phyloP scores from a whole-genome alignment of 2,797 vertebrate genomes.

The Artibeus lituratus region DNA sequence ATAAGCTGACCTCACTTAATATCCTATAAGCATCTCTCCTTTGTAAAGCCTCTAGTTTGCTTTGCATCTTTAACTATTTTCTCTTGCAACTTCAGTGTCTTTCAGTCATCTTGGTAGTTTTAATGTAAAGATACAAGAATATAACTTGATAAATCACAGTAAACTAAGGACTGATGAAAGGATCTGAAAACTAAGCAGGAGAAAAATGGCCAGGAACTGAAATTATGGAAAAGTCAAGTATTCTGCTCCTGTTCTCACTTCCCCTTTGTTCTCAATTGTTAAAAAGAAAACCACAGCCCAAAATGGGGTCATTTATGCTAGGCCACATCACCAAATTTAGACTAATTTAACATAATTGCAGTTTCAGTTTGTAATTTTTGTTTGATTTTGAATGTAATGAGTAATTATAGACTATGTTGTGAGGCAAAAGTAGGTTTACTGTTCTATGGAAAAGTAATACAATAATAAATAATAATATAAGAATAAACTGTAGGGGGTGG shows the following conservation, averaged over 20 bases:
- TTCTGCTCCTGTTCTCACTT: neutral
- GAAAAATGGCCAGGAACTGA: neutral
- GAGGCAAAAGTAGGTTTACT: neutral
- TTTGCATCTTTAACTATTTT: neutral
- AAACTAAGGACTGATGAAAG: neutral
- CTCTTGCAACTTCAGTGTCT: neutral
- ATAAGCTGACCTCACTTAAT: neutral
- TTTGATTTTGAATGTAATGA: conserved; percentile 10
- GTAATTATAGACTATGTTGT: neutral
- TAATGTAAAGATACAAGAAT: neutral
- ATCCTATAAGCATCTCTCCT: neutral
- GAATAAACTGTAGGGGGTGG: neutral
- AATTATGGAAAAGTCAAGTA: neutral
- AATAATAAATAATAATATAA: neutral
- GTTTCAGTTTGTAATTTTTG: neutral
- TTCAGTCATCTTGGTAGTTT: neutral
- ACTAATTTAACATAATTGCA: neutral
- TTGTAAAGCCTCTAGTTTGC: neutral
- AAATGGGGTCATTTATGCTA: neutral
- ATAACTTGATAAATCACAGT: neutral
- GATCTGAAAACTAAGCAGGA: conserved; percentile 18
- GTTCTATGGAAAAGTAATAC: neutral
- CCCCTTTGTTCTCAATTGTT: neutral
- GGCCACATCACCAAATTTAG: neutral
- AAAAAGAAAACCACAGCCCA: neutral